Evolutionary conservation across 2,797 vertebrate genomes (phyloP).

Genomic region (Salmo trutta): DNA sequence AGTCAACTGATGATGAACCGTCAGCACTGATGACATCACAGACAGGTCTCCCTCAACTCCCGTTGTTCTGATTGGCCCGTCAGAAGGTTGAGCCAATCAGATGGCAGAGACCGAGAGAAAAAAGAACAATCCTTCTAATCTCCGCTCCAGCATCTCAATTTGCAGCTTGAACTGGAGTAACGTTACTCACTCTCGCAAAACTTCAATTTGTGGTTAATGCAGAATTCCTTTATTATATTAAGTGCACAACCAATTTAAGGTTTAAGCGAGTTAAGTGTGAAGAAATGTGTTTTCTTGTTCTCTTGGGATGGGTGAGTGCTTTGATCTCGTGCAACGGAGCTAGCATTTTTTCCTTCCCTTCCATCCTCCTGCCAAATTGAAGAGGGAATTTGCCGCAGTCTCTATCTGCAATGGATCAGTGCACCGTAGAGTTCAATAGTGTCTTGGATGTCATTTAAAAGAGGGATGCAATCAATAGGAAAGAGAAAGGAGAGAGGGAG

Average conservation of each 20-base stretch:
- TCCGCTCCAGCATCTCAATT: background rate
- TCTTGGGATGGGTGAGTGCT: conserved; percentile 43
- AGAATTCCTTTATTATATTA: background rate
- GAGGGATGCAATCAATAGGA: background rate
- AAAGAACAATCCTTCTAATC: too few relatives aligned
- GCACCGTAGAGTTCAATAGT: conserved; percentile 16
- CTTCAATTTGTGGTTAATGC: conserved; percentile 44
- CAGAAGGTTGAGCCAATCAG: background rate
- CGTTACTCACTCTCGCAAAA: conserved; percentile 21
- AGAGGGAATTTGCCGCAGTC: conserved; percentile 32
- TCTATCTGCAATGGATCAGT: background rate
- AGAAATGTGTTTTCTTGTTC: conserved; percentile 56
- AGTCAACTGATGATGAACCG: conserved; percentile 14
- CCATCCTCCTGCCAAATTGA: conserved; percentile 28
- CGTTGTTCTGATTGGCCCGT: conserved; percentile 17
- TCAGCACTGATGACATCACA: conserved; percentile 37
- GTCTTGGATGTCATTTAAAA: conserved; percentile 35
- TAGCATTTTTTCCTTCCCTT: conserved; percentile 21
- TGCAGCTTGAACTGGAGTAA: conserved; percentile 9
- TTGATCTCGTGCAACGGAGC: conserved; percentile 35
- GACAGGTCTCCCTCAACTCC: conserved; percentile 13
- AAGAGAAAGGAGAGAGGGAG: background rate
- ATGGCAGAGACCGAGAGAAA: background rate
- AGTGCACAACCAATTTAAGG: conserved; percentile 27
- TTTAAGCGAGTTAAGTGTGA: conserved; percentile 44